Conservation (phyloP, 2,797 vertebrate species). For the Ficedula albicollis region DNA sequence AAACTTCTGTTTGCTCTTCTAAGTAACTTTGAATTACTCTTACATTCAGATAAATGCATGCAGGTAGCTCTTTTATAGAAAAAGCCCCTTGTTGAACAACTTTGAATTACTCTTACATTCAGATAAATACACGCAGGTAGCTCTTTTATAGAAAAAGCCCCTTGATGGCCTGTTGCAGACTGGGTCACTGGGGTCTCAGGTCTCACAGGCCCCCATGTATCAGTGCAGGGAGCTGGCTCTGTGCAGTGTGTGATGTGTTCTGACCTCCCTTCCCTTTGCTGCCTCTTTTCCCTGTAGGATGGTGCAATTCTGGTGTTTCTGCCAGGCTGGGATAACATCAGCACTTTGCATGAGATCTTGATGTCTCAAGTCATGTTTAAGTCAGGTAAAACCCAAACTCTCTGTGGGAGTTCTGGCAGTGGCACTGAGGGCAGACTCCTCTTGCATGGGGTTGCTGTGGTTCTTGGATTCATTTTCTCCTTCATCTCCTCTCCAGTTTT, state of each 20-base stretch:
- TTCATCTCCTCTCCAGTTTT: not conserved
- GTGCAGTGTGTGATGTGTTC: not conserved
- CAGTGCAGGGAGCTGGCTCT: not conserved
- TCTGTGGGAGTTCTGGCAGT: not conserved
- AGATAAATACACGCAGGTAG: not conserved
- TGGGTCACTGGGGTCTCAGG: not conserved
- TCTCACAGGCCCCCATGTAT: rapidly evolving
- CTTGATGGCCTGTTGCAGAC: not conserved
- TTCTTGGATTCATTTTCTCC: not conserved
- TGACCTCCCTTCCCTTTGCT: not conserved
- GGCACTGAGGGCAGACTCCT: not conserved
- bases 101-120: not conserved
- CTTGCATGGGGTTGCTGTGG: not conserved
- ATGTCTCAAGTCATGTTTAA: constrained; percentile 94
- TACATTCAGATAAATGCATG: too few relatives aligned
- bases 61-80: too few relatives aligned
- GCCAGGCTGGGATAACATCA: constrained; percentile 98
- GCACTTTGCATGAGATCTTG: constrained; percentile 90
- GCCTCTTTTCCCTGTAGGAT: constrained; percentile 78
- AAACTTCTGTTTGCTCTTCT: not conserved
- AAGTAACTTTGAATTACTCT: not conserved
- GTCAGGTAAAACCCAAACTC: constrained; percentile 82
- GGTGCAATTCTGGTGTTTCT: constrained; percentile 96
- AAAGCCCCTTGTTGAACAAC: too few relatives aligned
- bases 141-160: not conserved